Evolutionary conservation across 2,888 invertebrate genomes (phyloP).

Genomic region (Leptopilina myrica): DNA sequence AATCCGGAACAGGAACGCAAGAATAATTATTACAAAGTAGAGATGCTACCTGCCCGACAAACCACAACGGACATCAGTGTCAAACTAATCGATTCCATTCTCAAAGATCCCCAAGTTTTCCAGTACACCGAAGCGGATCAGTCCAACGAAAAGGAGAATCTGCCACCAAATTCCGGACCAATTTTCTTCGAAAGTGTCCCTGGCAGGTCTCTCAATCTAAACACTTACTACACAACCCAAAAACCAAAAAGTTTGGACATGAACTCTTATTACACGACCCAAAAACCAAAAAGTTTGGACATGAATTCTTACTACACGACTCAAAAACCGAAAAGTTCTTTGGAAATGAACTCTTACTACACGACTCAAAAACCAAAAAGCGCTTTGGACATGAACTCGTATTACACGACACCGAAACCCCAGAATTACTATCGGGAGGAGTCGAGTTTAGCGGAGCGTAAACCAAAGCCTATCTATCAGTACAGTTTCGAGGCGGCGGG

Average conservation of each 20-base stretch:
- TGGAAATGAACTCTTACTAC: too few relatives aligned
- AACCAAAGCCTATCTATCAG: slow-evolving; percentile 83
- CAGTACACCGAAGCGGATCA: slow-evolving; percentile 57
- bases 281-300: slow-evolving; percentile 49
- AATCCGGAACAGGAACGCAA: slow-evolving; percentile 50
- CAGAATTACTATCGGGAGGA: slow-evolving; percentile 58
- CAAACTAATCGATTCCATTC: slow-evolving; percentile 65
- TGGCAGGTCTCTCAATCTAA: slow-evolving; percentile 53
- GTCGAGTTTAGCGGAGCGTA: slow-evolving; percentile 57
- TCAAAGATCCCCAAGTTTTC: slow-evolving; percentile 65
- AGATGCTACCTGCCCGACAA: slow-evolving; percentile 53
- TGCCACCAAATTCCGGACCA: slow-evolving; percentile 44
- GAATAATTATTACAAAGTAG: slow-evolving; percentile 56
- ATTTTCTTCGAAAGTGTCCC: slow-evolving; percentile 50
- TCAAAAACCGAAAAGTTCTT: slow-evolving; percentile 42
- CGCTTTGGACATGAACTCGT: slow-evolving; percentile 57
- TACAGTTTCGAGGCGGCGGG: slow-evolving; percentile 84
- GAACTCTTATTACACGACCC: too few relatives aligned
- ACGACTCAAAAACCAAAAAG: slow-evolving; percentile 44
- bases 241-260: too few relatives aligned
- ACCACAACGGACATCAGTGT: slow-evolving; percentile 63
- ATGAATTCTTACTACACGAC: slow-evolving; percentile 60
- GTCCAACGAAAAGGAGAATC: slow-evolving; percentile 43
- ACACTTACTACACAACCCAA: slow-evolving; percentile 58
- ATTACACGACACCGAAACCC: slow-evolving; percentile 56